Percentiles rank a stretch among this genome's conserved stretches.
These are phyloP conservation scores for Elymnias hypermnestra DNA, from an alignment of 1,140 invertebrate species.

Conservation along the genomic window DNA sequence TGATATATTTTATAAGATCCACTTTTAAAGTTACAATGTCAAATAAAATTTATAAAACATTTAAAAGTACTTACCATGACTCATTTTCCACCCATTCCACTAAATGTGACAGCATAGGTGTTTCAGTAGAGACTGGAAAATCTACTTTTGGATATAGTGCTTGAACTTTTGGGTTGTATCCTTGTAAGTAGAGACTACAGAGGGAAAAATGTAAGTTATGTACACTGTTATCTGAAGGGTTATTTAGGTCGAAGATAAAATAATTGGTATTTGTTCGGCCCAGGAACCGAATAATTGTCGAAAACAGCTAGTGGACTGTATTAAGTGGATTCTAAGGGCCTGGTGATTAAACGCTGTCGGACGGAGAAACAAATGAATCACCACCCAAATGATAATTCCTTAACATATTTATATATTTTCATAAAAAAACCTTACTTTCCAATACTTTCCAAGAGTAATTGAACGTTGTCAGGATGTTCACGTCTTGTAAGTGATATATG, in stretches of 20 bases:
- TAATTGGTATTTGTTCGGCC: too few species aligned
- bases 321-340: too few species aligned
- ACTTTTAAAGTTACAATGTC: too few species aligned
- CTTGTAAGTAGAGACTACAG: slow-evolving; percentile 80
- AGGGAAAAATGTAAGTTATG: not conserved
- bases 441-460: slow-evolving; percentile 81
- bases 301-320: too few species aligned
- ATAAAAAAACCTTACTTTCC: slow-evolving; percentile 79
- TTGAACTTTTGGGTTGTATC: slow-evolving; percentile 78
- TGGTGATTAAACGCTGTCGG: too few species aligned
- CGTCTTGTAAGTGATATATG: slow-evolving; percentile 88
- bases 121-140: slow-evolving; percentile 84
- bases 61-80: slow-evolving; percentile 59
- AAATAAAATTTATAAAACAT: too few species aligned
- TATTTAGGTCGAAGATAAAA: too few species aligned
- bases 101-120: slow-evolving; percentile 82
- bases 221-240: not conserved
- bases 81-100: slow-evolving; percentile 84
- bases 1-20: too few species aligned
- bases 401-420: too few species aligned
- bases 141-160: slow-evolving; percentile 79
- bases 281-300: too few species aligned
- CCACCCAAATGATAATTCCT: too few species aligned
- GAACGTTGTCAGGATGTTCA: slow-evolving; percentile 82
- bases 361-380: too few species aligned